Percentiles rank a stretch among this genome's conserved stretches.
These are phyloP conservation scores for Sigmodon hispidus DNA, from an alignment of 2,113 vertebrate genomes.

Conservation along the genomic window DNA sequence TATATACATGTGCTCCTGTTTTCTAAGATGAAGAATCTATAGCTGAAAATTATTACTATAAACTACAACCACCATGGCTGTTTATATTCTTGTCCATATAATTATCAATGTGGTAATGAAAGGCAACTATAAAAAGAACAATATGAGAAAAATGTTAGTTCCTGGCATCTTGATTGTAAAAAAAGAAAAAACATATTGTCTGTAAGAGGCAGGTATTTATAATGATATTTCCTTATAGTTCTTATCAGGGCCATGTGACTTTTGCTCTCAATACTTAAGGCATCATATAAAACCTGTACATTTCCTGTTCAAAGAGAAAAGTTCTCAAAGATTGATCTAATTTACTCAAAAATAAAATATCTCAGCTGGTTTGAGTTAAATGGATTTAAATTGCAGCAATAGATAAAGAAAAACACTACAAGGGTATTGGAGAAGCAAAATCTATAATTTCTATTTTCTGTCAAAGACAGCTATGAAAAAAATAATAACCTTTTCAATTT, in stretches of 20 bases:
- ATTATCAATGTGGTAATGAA: constrained; percentile 27
- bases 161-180: not conserved
- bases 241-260: not conserved
- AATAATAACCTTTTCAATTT: constrained; percentile 3
- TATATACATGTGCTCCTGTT: not conserved
- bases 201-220: not conserved
- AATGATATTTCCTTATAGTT: not conserved
- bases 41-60: not conserved
- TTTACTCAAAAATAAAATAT: constrained; percentile 3
- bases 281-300: not conserved
- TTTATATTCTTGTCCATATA: not conserved
- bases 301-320: constrained; percentile 50
- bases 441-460: not conserved
- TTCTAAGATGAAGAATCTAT: no score
- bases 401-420: not conserved
- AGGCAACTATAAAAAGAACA: constrained; percentile 32
- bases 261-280: not conserved
- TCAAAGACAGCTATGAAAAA: not conserved
- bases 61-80: not conserved
- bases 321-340: not conserved
- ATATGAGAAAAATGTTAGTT: not conserved
- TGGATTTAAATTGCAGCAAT: constrained; percentile 27
- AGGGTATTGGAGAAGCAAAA: not conserved
- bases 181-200: not conserved
- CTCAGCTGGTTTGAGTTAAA: not conserved